These are phyloP conservation scores for Sphinx pinastri DNA, from an alignment of 2,888 invertebrate species.

Conservation along the genomic window DNA sequence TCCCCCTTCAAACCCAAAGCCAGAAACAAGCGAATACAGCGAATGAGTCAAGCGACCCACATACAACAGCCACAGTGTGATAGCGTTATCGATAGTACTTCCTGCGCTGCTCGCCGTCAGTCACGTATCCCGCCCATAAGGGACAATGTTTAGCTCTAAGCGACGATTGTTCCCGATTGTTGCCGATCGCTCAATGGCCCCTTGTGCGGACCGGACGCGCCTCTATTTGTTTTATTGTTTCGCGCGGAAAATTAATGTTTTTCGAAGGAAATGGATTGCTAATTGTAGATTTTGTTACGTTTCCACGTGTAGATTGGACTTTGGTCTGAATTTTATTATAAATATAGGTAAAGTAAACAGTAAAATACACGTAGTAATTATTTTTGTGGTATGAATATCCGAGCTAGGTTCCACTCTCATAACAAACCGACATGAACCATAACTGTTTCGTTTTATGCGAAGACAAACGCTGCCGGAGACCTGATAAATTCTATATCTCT, in stretches of 20 bases:
- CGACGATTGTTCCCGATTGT: constrained; percentile 46
- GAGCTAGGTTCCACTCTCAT: no score
- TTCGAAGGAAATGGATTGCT: constrained; percentile 7
- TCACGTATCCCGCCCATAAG: constrained; percentile 54
- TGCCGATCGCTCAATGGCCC: constrained; percentile 42
- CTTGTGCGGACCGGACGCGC: constrained; percentile 57
- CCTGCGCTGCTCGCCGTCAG: constrained; percentile 51
- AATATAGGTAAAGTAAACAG: background rate
- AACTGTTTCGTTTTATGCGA: no score
- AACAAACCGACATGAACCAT: no score
- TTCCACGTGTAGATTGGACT: background rate
- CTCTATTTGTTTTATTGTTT: constrained; percentile 52
- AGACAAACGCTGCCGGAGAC: no score
- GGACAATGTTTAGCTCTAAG: constrained; percentile 51
- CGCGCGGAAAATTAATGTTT: constrained; percentile 33
- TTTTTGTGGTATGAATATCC: no score
- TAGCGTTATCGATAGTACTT: constrained; percentile 59
- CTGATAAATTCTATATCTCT: no score
- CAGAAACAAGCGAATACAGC: constrained; percentile 6
- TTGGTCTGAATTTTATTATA: background rate
- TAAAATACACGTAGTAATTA: no score
- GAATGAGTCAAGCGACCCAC: constrained; percentile 34
- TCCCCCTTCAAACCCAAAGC: background rate
- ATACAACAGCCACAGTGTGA: constrained; percentile 37
- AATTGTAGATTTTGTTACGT: background rate